Percentiles rank a stretch among this genome's conserved stretches.
Conservation (phyloP, 1,140 invertebrate genomes). For the Tyrophagus putrescentiae region DNA sequence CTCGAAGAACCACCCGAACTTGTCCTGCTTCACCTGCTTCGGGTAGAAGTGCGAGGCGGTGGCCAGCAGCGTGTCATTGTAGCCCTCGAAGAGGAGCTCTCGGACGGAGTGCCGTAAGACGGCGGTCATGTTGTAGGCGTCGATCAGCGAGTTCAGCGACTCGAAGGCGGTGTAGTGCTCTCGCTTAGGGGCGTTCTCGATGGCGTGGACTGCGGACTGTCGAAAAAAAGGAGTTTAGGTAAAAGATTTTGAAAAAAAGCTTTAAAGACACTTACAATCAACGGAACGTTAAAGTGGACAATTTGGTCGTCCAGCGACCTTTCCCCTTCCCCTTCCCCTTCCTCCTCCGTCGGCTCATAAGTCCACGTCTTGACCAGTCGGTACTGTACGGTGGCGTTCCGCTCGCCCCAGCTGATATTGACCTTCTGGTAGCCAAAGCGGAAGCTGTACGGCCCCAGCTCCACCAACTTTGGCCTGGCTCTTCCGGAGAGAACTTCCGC, state of each 20-base stretch:
- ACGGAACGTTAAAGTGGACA: conserved; percentile 34
- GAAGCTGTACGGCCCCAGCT: conserved; percentile 33
- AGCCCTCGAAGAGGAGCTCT: conserved; percentile 29
- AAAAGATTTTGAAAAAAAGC: background rate
- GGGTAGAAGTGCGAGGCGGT: conserved; percentile 19
- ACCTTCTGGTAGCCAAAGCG: conserved; percentile 32
- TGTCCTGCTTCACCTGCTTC: conserved; percentile 19
- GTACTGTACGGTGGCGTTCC: conserved; percentile 34
- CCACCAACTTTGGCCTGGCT: conserved; percentile 56
- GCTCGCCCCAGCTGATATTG: conserved; percentile 30
- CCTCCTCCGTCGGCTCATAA: conserved; percentile 27
- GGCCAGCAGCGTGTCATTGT: conserved; percentile 26
- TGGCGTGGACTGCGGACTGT: conserved; percentile 21
- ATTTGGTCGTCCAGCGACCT: conserved; percentile 31
- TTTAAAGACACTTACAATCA: conserved; percentile 29
- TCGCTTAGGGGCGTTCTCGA: conserved; percentile 17
- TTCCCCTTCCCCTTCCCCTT: conserved; percentile 26
- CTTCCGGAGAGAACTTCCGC: conserved; percentile 68
- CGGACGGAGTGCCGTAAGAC: conserved; percentile 23
- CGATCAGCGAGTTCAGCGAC: conserved; percentile 18
- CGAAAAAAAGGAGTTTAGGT: conserved; percentile 5
- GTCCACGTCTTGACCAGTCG: conserved; percentile 28
- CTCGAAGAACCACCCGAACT: conserved; percentile 29
- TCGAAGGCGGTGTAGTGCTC: conserved; percentile 9
- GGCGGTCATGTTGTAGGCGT: conserved; percentile 13